Evolutionary conservation across 2,888 invertebrate genomes (phyloP), one percentile per base, ranked within the genome.

Genomic region (Drosophila subquinaria): DNA sequence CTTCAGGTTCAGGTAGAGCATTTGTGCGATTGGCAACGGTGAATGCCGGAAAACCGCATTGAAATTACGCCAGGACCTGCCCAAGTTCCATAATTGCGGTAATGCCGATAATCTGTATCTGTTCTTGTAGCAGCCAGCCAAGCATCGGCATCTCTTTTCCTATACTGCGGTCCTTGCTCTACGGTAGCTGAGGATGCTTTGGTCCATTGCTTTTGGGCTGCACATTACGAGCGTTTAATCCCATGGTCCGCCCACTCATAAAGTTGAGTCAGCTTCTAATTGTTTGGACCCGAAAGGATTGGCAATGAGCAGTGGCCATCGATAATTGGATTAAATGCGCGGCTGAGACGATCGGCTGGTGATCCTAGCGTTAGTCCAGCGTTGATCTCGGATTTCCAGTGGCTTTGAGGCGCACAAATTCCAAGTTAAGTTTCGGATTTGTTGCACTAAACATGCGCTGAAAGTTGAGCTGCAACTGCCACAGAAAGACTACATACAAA

Each of bases 41-140:
- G 53, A 53, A 65, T 60, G 75, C 66, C 88, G 88, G 80, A 88
- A 86, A 86, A 88, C 85, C 88, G 86, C 85, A 86, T 76, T 79
- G 83, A 88, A 86, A 86, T 83, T 86, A 88, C 76, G 83, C 78
- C 76, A 70, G 83, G 86, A 86, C 82, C 86, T 86, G 83, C 84
- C 84, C 82, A 85, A 72, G 85, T 75, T 82, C 76, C 73, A 84
- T 90, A 90, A 90, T 90, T 90, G 87, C 82, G 90, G 90, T 90
- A 88, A 82, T 81, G 88, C 81, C 77, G 69, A 90, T 89, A 82
- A 89, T 90, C 89, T 89, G 81, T 86, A 89, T 90, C 89, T 89
- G 81, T 86, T 81, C 81, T 51, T 61, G 53, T 62, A 48, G 57
- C 66, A 56, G 50, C n/a, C 5, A 11, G 47, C 64, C 48, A 63